phyloP scores from a whole-genome alignment of 1,140 invertebrate genomes.

The Ladona fulva region DNA sequence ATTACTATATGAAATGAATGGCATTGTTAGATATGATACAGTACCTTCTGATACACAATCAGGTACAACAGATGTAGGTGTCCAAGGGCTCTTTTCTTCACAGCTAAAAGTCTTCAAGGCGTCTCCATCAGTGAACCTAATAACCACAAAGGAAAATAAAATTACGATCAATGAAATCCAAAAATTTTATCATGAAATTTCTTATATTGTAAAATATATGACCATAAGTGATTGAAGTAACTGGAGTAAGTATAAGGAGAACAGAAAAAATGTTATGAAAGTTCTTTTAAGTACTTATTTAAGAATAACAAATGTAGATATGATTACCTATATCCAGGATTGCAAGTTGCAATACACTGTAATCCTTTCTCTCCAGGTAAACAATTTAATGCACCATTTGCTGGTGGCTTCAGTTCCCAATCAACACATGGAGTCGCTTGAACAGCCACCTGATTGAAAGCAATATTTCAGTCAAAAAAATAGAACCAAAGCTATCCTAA shows the following conservation, averaged over 20 bases:
- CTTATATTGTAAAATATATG: no score
- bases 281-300: no score
- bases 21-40: constrained; percentile 6
- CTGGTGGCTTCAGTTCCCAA: constrained; percentile 82
- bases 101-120: constrained; percentile 78
- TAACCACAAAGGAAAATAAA: constrained; percentile 15
- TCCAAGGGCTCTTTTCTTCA: constrained; percentile 67
- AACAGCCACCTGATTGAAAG: constrained; percentile 55
- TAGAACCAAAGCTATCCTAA: constrained; percentile 10
- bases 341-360: constrained; percentile 85
- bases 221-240: no score
- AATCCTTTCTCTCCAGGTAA: constrained; percentile 63
- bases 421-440: constrained; percentile 90
- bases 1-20: not conserved
- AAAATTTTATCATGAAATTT: no score
- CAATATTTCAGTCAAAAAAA: constrained; percentile 21
- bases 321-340: constrained; percentile 55
- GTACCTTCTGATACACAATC: constrained; percentile 86
- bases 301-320: not conserved
- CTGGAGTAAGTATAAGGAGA: no score
- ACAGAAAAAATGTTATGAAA: no score
- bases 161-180: no score
- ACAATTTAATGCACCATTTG: constrained; percentile 82
- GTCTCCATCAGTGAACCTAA: constrained; percentile 81
- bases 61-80: constrained; percentile 75